These are phyloP conservation scores for Scartelaos histophorus DNA, from an alignment of 2,113 vertebrate genomes.

Conservation along the genomic window DNA sequence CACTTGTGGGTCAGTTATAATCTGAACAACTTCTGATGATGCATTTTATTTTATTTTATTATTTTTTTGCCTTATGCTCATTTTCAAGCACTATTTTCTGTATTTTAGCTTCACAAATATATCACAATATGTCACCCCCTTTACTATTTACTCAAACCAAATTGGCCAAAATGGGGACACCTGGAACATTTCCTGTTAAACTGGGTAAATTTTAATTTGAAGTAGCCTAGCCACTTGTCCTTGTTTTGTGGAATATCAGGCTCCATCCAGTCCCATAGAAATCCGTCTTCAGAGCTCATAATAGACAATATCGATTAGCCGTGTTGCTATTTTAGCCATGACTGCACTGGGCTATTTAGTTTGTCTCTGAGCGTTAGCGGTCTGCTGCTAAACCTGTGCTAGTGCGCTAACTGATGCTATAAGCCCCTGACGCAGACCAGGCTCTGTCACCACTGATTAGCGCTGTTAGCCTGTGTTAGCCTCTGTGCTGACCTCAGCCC, in stretches of 20 bases:
- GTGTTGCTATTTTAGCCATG: background rate
- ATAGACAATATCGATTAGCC: slow-evolving; percentile 10
- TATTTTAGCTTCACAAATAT: no score
- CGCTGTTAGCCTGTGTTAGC: slow-evolving; percentile 46
- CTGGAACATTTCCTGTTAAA: no score
- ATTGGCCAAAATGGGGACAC: no score
- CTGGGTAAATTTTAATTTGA: no score
- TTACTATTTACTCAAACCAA: no score
- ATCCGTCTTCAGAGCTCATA: background rate
- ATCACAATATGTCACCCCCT: no score
- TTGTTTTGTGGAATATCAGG: slow-evolving; percentile 15
- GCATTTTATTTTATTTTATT: no score
- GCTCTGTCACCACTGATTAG: slow-evolving; percentile 66
- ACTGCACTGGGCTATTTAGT: background rate
- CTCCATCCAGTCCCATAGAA: slow-evolving; percentile 22
- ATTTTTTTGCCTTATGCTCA: no score
- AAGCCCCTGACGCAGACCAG: slow-evolving; percentile 52
- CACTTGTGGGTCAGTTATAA: no score
- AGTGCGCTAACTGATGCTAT: background rate
- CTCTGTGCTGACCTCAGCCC: slow-evolving; percentile 59
- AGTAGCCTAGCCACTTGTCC: background rate
- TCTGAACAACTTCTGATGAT: no score
- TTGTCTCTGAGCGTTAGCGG: background rate
- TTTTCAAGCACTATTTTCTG: no score
- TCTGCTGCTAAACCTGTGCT: background rate